Evolutionary conservation across 2,797 vertebrate genomes (phyloP).

Genomic region (Lutjanus argentimaculatus): DNA sequence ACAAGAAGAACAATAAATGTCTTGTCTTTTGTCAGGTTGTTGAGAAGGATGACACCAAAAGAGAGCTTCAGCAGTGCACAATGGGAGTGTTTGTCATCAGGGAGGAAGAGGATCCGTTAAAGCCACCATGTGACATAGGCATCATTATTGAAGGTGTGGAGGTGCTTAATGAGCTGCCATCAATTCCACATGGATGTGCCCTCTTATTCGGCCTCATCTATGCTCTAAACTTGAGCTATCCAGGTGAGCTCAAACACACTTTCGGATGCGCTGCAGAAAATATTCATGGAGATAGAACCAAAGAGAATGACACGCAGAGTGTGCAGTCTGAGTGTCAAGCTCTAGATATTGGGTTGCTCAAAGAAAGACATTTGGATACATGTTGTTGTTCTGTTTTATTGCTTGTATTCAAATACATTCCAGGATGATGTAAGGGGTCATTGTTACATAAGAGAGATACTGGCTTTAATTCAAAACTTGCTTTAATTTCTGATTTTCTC

Average conservation of each 20-base stretch:
- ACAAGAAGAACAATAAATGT: constrained; percentile 1
- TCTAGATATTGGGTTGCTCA: not conserved
- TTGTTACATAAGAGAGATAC: no score
- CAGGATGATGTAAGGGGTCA: no score
- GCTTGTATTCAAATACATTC: not conserved
- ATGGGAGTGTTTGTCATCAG: constrained; percentile 48
- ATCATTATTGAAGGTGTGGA: constrained; percentile 29
- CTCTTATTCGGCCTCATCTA: constrained; percentile 26
- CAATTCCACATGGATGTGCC: not conserved
- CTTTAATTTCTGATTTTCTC: no score
- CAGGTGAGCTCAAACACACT: constrained; percentile 41
- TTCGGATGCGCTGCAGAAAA: constrained; percentile 36
- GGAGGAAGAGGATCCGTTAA: constrained; percentile 26
- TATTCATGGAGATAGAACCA: constrained; percentile 20
- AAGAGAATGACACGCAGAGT: constrained; percentile 15
- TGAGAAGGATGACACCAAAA: constrained; percentile 38
- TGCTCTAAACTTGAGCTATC: constrained; percentile 44
- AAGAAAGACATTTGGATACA: constrained; percentile 15
- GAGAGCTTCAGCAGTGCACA: constrained; percentile 19
- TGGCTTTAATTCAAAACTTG: no score
- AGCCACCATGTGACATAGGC: constrained; percentile 16
- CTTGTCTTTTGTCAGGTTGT: constrained; percentile 47
- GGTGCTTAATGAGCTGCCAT: constrained; percentile 40
- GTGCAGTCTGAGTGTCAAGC: constrained; percentile 19
- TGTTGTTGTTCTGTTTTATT: not conserved